Base-by-base conservation (phyloP, 2,797 vertebrate genomes). In the Potorous gilbertii region DNA sequence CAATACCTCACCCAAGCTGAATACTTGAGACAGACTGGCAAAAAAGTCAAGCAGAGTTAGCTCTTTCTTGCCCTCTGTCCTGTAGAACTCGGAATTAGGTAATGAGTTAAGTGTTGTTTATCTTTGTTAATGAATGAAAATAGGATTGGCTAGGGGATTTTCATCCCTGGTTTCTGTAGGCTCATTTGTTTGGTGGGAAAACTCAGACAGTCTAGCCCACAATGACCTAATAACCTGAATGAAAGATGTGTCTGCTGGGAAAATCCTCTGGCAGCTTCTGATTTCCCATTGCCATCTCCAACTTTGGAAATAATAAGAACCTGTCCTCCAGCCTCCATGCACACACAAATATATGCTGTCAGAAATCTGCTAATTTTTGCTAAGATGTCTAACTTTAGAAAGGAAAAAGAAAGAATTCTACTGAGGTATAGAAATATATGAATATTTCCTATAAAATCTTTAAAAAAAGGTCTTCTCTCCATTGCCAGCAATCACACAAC, bases 91-190 rank as follows among this genome's bases (percentile, higher is more conserved):
- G 5, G 34, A 40, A 90, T 66, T 0, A 0, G 50, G 54, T 11
- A 95, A 91, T 10, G 95, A 94, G 94, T 29, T 21, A 92, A 54
- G 54, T 5, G 0, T 11, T 57, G 91, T 96, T 96, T 92, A 66
- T 81, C 92, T 95, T 90, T 93, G 50, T 31, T 94, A 59, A 90
- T 55, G 74, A 96, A 52, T 56, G 91, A 81, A 95, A 96, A 91
- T 1, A 13, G 90, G 59, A 81, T 94, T 40, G 55, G 52, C 74
- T 34, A 5, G 40, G 13, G n/a, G 66, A 40, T 2, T 24, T 27
- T 87, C 74, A 87, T 87, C 40, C 40, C 9, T 87, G 74, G 29
- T 81, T 46, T 0, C 40, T 81, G n/a, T 24, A 14, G 40, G 40
- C 11, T 87, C 74, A 50, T 50, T 50, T 87, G 40, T 27, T 81